Base-by-base conservation (phyloP, 2,797 vertebrate species). In the Coregonus ussuriensis region DNA sequence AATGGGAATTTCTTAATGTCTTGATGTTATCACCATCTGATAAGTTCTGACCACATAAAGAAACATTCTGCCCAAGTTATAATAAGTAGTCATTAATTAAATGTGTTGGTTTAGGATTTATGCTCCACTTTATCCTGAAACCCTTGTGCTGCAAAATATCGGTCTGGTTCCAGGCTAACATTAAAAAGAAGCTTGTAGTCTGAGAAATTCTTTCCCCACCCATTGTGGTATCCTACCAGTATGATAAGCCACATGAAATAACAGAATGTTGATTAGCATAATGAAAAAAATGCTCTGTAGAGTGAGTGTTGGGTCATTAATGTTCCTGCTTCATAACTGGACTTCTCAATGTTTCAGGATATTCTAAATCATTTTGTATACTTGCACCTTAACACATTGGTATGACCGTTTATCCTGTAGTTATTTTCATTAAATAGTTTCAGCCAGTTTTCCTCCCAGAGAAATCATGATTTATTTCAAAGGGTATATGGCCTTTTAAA, bases 211-310 rank as follows among this genome's bases (percentile, higher is more conserved):
- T 7, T 47, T 63, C 21, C 6, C 59, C 2, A 13, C 4, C 21
- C 6, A 33, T 74, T 74, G 4, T 66, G 6, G 9, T 73, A 33
- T 76, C 68, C 80, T 81, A 81, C 81, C 82, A 53, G 51, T 75
- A 71, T 75, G 74, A 1, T 16, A 41, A 77, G 67, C 18, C 41
- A 75, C 72, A 31, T 16, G 21, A 53, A 25, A 41, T 37, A 56
- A 14, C 7, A 63, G 6, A 21, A 59, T n/a, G n/a, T 63, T 56
- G 16, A 33, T 35, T 37, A 18, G 3, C 37, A 54, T 33, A 9
- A 13, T 1, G 21, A n/a, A 72, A 72, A 54, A 29, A 3, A n/a
- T 3, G 41, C 41, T 47, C 11, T 47, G 9, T 47, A 11, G 41
- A 47, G 41, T 47, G 41, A 15, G 14, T 21, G 29, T 31, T 33